Conservation (phyloP, 2,888 invertebrate genomes). For the Ashinkailepas kermadecensis region DNA sequence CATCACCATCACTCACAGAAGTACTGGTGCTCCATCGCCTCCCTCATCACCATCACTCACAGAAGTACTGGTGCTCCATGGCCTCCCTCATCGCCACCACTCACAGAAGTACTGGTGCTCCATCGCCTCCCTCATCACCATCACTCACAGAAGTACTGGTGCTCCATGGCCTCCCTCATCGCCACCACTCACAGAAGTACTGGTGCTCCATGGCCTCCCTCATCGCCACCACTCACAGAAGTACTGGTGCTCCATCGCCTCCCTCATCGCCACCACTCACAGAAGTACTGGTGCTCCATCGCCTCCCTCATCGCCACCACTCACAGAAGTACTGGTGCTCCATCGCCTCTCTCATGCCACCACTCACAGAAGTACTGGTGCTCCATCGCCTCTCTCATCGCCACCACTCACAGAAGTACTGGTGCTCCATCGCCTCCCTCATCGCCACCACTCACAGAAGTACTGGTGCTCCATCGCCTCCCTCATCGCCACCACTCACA, state of each 20-base stretch:
- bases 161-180: slow-evolving; percentile 99
- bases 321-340: slow-evolving; percentile 99
- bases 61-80: slow-evolving; percentile 99
- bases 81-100: too few species aligned
- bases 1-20: too few species aligned
- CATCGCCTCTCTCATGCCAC: too few species aligned
- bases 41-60: too few species aligned
- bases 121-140: too few species aligned
- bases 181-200: too few species aligned
- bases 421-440: slow-evolving; percentile 99
- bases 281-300: slow-evolving; percentile 99
- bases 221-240: too few species aligned
- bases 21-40: slow-evolving; percentile 99
- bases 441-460: too few species aligned
- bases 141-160: slow-evolving; percentile 98
- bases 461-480: too few species aligned
- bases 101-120: slow-evolving; percentile 99
- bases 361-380: slow-evolving; percentile 99
- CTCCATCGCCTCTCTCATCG: slow-evolving; percentile 99
- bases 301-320: too few species aligned
- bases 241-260: slow-evolving; percentile 99
- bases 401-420: slow-evolving; percentile 99
- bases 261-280: too few species aligned
- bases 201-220: slow-evolving; percentile 99
- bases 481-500: too few species aligned